A percentile compares a stretch with the other conserved stretches of the same genome.
Conservation (phyloP, 2,113 vertebrate genomes). For the Syngnathus floridae region DNA sequence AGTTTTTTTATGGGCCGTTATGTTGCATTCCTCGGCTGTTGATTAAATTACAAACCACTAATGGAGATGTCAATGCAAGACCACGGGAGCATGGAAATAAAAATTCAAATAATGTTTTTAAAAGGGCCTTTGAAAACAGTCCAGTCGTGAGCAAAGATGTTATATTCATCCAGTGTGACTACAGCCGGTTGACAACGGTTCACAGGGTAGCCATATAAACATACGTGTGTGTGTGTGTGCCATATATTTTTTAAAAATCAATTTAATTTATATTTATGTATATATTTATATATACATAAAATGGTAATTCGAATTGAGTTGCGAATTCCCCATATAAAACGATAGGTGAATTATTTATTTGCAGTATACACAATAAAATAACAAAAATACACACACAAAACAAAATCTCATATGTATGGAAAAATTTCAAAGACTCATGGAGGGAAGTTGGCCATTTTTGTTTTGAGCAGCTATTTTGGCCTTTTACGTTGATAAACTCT, state of each 20-base stretch:
- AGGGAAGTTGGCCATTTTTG: neutral
- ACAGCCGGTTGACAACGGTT: neutral
- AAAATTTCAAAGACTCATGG: neutral
- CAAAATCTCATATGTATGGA: neutral
- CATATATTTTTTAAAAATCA: no score
- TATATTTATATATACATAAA: no score
- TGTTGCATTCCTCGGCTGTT: constrained; percentile 6
- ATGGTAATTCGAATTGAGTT: no score
- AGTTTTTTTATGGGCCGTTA: constrained; percentile 3
- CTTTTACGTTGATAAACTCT: neutral
- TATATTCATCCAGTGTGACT: neutral
- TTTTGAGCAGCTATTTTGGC: neutral
- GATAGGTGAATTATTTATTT: no score
- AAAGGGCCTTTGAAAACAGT: neutral
- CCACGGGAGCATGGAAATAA: neutral
- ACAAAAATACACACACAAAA: no score
- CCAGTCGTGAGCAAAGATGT: neutral
- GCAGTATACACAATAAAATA: no score
- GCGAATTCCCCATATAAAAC: no score
- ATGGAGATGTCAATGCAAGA: constrained; percentile 1
- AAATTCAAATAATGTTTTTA: neutral
- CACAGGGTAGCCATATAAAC: no score
- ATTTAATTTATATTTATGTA: no score
- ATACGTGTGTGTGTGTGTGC: no score
- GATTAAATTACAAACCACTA: constrained; percentile 5